Evolutionary conservation across 2,888 invertebrate genomes (phyloP).

Genomic region (Melinaea menophilus): DNA sequence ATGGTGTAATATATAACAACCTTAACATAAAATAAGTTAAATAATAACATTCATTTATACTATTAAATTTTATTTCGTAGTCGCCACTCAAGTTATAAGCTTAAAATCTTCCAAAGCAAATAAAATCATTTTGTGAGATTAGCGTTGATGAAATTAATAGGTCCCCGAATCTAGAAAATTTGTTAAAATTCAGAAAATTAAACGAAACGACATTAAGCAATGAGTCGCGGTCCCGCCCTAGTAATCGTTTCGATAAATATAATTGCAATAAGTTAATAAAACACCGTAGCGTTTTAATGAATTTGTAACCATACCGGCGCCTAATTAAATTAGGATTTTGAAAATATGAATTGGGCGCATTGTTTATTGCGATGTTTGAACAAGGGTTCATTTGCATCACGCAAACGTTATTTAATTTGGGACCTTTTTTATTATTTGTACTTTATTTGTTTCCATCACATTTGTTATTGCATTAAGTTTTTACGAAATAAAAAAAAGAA

Average conservation of each 20-base stretch:
- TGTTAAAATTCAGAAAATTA: constrained; percentile 62
- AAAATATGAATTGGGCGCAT: constrained; percentile 35
- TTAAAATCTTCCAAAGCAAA: constrained; percentile 69
- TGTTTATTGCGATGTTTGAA: constrained; percentile 26
- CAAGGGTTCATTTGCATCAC: constrained; percentile 20
- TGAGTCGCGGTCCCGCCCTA: constrained; percentile 42
- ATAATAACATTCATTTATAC: too few species aligned
- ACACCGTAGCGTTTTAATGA: constrained; percentile 67
- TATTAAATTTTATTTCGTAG: constrained; percentile 30
- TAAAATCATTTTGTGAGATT: constrained; percentile 55
- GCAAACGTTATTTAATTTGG: constrained; percentile 18
- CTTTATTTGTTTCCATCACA: not conserved
- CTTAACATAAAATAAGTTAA: too few species aligned
- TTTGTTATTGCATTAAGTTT: not conserved
- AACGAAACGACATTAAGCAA: constrained; percentile 52
- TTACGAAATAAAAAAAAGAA: not conserved
- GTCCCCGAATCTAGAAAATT: constrained; percentile 62
- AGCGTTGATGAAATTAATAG: constrained; percentile 68
- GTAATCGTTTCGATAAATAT: constrained; percentile 67
- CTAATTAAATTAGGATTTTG: constrained; percentile 65
- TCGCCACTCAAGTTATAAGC: constrained; percentile 57
- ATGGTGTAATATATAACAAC: too few species aligned
- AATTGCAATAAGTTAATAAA: constrained; percentile 74
- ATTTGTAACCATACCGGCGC: constrained; percentile 64
- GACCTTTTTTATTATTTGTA: constrained; percentile 2